Conservation (phyloP, 2,113 vertebrate species). For the Oreochromis niloticus region DNA sequence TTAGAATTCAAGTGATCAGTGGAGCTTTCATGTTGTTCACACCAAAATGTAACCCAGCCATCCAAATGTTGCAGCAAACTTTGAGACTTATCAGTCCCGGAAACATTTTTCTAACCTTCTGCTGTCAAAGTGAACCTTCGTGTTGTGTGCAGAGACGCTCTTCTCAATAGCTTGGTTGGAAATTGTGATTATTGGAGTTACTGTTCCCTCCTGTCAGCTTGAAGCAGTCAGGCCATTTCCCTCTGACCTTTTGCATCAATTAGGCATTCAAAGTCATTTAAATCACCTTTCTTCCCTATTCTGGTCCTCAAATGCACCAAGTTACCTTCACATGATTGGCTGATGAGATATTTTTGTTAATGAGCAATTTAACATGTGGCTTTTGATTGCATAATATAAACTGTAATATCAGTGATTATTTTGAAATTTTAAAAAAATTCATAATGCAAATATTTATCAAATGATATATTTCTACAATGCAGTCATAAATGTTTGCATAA, state of each 20-base stretch:
- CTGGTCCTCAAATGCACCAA: background rate
- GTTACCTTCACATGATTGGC: background rate
- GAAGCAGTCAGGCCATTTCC: background rate
- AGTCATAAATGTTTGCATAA: background rate
- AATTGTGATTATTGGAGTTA: background rate
- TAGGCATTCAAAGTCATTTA: background rate
- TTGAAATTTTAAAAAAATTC: no score
- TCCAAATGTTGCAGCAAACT: background rate
- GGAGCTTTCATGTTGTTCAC: background rate
- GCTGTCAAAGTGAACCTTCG: background rate
- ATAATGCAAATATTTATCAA: background rate
- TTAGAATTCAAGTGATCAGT: background rate
- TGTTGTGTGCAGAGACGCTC: background rate
- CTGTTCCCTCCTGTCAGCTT: background rate
- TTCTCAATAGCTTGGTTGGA: background rate
- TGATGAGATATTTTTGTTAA: background rate
- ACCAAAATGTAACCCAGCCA: background rate
- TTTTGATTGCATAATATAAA: background rate
- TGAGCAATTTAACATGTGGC: background rate
- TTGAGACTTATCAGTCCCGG: background rate
- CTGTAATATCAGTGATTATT: background rate
- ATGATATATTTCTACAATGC: background rate
- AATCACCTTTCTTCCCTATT: background rate
- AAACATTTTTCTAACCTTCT: background rate
- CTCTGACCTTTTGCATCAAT: background rate